phyloP scores from a whole-genome alignment of 2,888 invertebrate species.

The Metacarcinus magister region DNA sequence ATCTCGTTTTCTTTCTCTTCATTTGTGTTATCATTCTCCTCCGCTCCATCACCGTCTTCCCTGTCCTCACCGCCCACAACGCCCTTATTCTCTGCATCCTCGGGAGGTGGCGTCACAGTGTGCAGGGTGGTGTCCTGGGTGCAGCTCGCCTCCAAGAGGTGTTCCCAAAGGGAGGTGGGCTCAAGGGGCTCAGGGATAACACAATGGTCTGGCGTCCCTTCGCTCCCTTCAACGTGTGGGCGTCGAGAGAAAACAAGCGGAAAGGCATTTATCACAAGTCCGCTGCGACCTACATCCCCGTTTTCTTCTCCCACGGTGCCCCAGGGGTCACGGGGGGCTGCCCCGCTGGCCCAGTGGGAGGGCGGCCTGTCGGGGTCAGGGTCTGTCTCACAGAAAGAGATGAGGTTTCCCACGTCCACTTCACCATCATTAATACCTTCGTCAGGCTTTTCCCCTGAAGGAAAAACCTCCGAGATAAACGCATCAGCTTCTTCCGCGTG shows the following conservation, averaged over 20 bases:
- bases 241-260: background rate
- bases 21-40: background rate
- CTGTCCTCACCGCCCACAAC: conserved; percentile 4
- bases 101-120: conserved; percentile 1
- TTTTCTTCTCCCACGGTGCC: background rate
- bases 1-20: background rate
- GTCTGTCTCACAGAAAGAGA: background rate
- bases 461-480: conserved; percentile 67
- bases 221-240: background rate
- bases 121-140: background rate
- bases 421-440: conserved; percentile 49
- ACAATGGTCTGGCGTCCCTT: background rate
- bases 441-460: conserved; percentile 63
- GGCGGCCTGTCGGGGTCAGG: background rate
- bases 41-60: background rate
- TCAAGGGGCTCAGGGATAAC: background rate
- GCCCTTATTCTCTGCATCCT: background rate
- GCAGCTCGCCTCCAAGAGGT: background rate
- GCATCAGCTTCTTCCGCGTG: background rate
- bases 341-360: background rate
- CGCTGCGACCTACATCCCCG: background rate
- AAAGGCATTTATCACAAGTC: background rate
- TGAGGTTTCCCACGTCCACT: background rate
- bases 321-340: background rate
- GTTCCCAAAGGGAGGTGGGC: background rate